Base-by-base conservation (phyloP, 2,888 invertebrate species). In the Esperia sulphurella region DNA sequence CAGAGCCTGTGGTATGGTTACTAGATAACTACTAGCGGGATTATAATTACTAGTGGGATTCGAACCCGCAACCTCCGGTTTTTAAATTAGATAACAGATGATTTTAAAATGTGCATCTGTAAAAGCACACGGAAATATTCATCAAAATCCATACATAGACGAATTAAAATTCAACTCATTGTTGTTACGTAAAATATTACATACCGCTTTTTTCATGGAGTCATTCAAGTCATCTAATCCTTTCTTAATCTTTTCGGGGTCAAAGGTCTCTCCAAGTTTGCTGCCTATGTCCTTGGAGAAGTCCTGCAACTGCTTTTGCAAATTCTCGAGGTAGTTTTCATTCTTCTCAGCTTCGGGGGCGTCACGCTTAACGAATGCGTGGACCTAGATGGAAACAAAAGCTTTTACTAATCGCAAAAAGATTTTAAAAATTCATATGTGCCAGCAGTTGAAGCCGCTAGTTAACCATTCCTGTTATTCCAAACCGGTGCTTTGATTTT, bases 331-430 rank as follows among this genome's bases (percentile, higher is more conserved):
- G 31, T 55, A 54, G 33, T 61, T 60, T 8, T 31, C 54, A 14
- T 10, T 51, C 14, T 33, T 35, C 21, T 40, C 41, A 0, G 45
- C 21, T 3, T 57, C 54, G 0, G 77, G 71, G 0, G 78, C 70
- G 5, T 86, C 86, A 8, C 87, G 84, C 53, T 78, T 85, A 0
- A 86, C 85, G 41, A 75, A 79, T 8, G 77, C 82, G 14, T 83
- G 79, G 3, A 71, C 76, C 83, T 85, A 5, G 21, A 21, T 2
- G 5, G 21, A 21, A 21, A 2, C 21, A 21, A 21, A 3, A 21
- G 21, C n/a, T n/a, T n/a, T n/a, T n/a, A n/a, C n/a, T n/a, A n/a
- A n/a, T n/a, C n/a, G n/a, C n/a, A n/a, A n/a, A n/a, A n/a, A n/a
- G n/a, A n/a, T n/a, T n/a, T n/a, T n/a, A n/a, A n/a, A n/a, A n/a